Conservation (phyloP, 2,113 vertebrate genomes). For the Mixornis gularis region DNA sequence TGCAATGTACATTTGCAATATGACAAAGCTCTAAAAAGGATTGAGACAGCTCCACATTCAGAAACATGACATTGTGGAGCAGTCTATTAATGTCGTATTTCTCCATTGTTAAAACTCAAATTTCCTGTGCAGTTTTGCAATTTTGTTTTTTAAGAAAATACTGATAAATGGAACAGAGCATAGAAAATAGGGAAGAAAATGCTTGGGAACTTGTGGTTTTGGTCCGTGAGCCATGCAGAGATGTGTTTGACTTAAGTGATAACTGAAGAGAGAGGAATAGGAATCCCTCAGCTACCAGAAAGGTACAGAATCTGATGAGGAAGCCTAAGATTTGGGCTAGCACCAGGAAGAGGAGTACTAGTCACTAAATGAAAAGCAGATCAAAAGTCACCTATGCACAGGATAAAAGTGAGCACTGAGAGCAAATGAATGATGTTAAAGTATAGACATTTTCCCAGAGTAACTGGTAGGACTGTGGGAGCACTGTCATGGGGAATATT, state of each 20-base stretch:
- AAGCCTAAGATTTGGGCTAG: background rate
- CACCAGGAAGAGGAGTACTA: background rate
- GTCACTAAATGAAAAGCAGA: background rate
- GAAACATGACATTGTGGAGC: background rate
- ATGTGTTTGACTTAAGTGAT: background rate
- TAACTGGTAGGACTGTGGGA: background rate
- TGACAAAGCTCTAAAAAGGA: background rate
- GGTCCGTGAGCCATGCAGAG: background rate
- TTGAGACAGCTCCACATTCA: background rate
- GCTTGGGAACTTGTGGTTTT: background rate
- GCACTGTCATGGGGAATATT: background rate
- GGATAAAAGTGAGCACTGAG: background rate
- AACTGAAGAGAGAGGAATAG: background rate
- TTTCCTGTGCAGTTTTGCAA: background rate
- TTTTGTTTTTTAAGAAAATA: background rate
- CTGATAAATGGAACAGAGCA: background rate
- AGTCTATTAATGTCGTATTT: background rate
- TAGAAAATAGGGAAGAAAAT: background rate
- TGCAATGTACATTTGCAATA: background rate
- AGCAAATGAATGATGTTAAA: background rate
- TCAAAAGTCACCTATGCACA: background rate
- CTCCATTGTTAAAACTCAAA: background rate
- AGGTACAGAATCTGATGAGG: background rate
- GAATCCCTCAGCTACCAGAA: background rate
- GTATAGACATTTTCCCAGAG: background rate